Evolutionary conservation across 1,140 invertebrate genomes (phyloP).

Genomic region (Maniola jurtina): DNA sequence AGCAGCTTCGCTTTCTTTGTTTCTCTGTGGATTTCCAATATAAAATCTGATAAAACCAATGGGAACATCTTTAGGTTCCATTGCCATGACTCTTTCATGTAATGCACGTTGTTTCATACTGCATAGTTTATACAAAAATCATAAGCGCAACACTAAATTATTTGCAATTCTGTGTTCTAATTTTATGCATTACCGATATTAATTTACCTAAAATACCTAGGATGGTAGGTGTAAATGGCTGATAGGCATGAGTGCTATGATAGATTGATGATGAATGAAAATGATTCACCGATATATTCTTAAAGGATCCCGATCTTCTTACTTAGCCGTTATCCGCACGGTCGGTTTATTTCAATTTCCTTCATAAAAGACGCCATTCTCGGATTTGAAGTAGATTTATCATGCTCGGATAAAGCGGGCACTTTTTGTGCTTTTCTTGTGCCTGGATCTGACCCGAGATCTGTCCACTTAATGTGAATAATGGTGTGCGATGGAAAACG

Average conservation of each 20-base stretch:
- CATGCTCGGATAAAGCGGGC: conserved; percentile 78
- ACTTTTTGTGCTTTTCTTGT: conserved; percentile 78
- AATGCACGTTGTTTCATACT: no score
- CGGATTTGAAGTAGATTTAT: conserved; percentile 79
- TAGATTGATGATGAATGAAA: conserved; percentile 70
- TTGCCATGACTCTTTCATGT: no score
- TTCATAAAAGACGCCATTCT: conserved; percentile 79
- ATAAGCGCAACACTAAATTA: no score
- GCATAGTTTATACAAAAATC: no score
- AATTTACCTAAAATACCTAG: no score
- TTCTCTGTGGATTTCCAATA: no score
- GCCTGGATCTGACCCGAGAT: conserved; percentile 78
- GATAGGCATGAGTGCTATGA: conserved; percentile 20
- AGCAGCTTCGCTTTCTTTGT: no score
- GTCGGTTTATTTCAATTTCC: conserved; percentile 79
- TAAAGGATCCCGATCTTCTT: conserved; percentile 75
- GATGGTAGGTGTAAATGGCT: neutral
- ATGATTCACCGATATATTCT: conserved; percentile 75
- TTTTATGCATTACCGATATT: no score
- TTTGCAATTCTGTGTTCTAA: no score
- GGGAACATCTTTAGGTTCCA: no score
- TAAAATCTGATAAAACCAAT: no score
- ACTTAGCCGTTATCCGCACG: conserved; percentile 78
- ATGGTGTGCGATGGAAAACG: conserved; percentile 78
- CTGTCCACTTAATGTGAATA: conserved; percentile 79